A percentile compares a stretch with the other conserved stretches of the same genome.
phyloP scores from a whole-genome alignment of 2,888 invertebrate species.

The Campoletis raptor region DNA sequence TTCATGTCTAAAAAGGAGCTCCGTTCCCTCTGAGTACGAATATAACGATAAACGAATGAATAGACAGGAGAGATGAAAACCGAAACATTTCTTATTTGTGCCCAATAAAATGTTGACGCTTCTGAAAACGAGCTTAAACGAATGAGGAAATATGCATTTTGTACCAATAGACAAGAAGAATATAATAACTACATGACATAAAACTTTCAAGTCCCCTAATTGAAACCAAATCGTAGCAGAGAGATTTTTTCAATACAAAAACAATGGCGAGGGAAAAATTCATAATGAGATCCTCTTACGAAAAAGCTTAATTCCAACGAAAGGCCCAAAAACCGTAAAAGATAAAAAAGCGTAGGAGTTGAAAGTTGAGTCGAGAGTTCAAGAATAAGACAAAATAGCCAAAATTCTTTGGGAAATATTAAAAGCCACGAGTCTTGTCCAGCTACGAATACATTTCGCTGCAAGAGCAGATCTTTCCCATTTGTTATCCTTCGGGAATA shows the following conservation, averaged over 20 bases:
- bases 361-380: conserved; percentile 17
- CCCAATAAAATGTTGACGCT: neutral
- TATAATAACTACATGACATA: neutral
- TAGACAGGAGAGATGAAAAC: neutral
- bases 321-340: conserved; percentile 11
- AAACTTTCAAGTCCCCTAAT: no score
- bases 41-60: neutral
- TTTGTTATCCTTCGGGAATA: conserved; percentile 66
- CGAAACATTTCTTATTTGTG: neutral
- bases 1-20: conserved; percentile 13
- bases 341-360: conserved; percentile 13
- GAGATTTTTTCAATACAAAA: neutral
- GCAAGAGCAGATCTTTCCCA: conserved; percentile 63
- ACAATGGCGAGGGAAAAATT: neutral
- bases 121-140: neutral
- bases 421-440: conserved; percentile 58
- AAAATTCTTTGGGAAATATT: conserved; percentile 64
- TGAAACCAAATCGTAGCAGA: no score
- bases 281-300: no score
- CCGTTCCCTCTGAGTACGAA: neutral
- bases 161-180: neutral
- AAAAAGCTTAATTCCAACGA: neutral
- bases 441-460: conserved; percentile 63
- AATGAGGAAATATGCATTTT: neutral
- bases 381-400: conserved; percentile 44